phyloP scores from a whole-genome alignment of 1,140 invertebrate genomes.

The Lordiphosa collinella region DNA sequence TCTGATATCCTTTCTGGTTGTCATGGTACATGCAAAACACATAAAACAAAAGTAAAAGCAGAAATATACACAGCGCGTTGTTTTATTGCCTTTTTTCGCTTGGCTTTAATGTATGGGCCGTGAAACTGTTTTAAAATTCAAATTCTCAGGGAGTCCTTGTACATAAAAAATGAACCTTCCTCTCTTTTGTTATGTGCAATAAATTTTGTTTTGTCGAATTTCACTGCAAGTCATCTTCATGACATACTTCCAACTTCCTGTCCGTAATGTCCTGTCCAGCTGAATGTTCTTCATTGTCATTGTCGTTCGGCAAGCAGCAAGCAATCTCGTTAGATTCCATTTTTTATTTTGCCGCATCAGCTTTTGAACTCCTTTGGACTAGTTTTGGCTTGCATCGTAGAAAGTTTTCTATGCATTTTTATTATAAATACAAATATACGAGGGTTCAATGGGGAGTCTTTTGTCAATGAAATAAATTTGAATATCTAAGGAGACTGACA shows the following conservation, averaged over 20 bases:
- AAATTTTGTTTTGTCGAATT: constrained; percentile 7
- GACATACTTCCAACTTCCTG: constrained; percentile 15
- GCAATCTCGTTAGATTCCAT: constrained; percentile 2
- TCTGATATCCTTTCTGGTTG: constrained; percentile 27
- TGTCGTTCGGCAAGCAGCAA: constrained; percentile 3
- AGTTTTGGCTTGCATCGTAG: constrained; percentile 2
- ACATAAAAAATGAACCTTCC: no score
- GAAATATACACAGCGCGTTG: constrained; percentile 21
- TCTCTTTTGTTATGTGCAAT: neutral
- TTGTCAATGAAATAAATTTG: no score
- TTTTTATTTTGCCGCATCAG: constrained; percentile 48
- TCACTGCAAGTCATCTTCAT: neutral
- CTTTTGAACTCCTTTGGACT: constrained; percentile 23
- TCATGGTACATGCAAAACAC: neutral
- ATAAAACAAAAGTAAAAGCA: constrained; percentile 2
- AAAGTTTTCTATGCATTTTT: constrained; percentile 16
- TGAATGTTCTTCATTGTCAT: constrained; percentile 21
- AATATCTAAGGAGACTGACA: no score
- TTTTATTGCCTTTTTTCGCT: constrained; percentile 24
- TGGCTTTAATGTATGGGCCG: constrained; percentile 4
- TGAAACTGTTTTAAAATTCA: constrained; percentile 3
- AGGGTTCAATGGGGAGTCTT: neutral
- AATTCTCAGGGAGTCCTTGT: no score
- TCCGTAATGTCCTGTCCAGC: constrained; percentile 32
- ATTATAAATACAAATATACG: constrained; percentile 2